Evolutionary conservation across 2,888 invertebrate genomes (phyloP).

Genomic region (Phragmatobia fuliginosa): DNA sequence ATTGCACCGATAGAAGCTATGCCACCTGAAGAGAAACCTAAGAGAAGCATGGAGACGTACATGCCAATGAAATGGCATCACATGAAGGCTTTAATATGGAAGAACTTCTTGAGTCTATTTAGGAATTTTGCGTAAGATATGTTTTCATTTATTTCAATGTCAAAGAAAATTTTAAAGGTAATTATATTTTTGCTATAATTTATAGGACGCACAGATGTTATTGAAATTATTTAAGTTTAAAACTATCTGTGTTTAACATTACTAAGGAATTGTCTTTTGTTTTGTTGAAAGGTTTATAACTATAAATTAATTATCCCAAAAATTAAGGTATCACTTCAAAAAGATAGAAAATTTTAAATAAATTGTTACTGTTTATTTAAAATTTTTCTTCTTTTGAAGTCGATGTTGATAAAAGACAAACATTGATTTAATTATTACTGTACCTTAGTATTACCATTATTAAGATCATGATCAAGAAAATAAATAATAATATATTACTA

Average conservation of each 20-base stretch:
- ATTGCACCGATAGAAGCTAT: conserved; percentile 85
- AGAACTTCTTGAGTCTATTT: conserved; percentile 95
- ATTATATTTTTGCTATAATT: neutral
- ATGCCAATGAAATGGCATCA: conserved; percentile 90
- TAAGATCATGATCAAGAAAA: neutral
- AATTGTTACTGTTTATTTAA: too few species aligned
- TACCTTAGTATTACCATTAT: neutral
- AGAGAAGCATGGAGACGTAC: conserved; percentile 84
- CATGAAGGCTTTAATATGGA: conserved; percentile 94
- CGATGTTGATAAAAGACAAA: neutral
- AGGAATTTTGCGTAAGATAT: conserved; percentile 91
- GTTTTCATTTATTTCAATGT: neutral
- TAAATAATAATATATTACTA: neutral
- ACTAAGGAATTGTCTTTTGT: too few species aligned
- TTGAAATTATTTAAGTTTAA: neutral
- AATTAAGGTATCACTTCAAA: too few species aligned
- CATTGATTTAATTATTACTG: neutral
- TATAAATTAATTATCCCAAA: neutral
- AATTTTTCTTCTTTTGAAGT: too few species aligned
- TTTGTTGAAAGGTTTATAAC: neutral
- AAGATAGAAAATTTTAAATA: too few species aligned
- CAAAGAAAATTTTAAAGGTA: neutral
- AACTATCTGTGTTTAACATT: neutral
- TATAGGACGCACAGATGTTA: neutral
- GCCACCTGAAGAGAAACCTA: conserved; percentile 89